phyloP scores from a whole-genome alignment of 2,888 invertebrate species.

The Aphelenchoides bicaudatus region DNA sequence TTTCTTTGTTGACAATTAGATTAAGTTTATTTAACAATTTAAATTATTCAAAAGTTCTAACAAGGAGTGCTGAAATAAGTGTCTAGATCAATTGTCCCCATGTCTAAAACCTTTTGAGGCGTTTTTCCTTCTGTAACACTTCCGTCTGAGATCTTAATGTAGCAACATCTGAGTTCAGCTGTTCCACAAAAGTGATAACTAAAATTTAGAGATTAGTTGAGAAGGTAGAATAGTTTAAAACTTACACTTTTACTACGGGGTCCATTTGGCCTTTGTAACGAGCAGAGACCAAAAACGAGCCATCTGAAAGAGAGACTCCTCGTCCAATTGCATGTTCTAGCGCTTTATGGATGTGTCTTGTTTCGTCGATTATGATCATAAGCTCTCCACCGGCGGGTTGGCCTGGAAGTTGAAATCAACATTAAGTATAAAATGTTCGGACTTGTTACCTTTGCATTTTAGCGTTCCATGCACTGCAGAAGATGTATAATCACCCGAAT shows the following conservation, averaged over 20 bases:
- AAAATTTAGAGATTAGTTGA: not conserved
- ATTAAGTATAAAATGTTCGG: too few relatives aligned
- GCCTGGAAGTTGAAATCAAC: not conserved
- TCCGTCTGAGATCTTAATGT: slow-evolving; percentile 12
- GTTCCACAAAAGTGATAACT: slow-evolving; percentile 4
- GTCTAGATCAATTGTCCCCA: slow-evolving; percentile 6
- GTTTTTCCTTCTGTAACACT: slow-evolving; percentile 6
- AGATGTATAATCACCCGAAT: too few relatives aligned
- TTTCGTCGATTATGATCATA: slow-evolving; percentile 10
- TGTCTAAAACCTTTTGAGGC: slow-evolving; percentile 8
- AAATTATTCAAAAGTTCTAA: not conserved
- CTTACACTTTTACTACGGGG: not conserved
- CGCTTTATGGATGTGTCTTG: not conserved
- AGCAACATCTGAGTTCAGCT: not conserved
- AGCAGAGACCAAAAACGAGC: slow-evolving; percentile 9
- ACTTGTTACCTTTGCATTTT: not conserved
- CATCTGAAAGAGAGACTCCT: slow-evolving; percentile 10
- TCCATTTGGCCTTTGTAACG: slow-evolving; percentile 9
- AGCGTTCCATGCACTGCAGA: not conserved
- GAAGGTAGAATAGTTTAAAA: not conserved
- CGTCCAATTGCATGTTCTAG: slow-evolving; percentile 13
- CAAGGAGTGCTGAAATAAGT: not conserved
- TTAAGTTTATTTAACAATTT: too few relatives aligned
- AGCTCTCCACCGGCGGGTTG: slow-evolving; percentile 2
- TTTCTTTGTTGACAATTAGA: too few relatives aligned